phyloP scores from a whole-genome alignment of 1,140 invertebrate species.

The Brachionus koreanus region DNA sequence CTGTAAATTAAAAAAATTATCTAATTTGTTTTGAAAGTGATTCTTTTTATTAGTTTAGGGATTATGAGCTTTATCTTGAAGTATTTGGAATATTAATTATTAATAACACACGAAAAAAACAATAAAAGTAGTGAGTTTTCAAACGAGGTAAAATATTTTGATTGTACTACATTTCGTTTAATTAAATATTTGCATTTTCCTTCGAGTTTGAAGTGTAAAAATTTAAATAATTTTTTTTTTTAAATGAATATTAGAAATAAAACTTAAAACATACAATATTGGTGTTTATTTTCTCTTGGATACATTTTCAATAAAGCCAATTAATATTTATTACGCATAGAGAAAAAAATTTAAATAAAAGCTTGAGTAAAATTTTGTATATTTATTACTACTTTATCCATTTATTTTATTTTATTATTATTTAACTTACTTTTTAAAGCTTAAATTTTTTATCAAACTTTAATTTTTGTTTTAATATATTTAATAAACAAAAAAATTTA shows the following conservation, averaged over 20 bases:
- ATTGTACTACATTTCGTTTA: background rate
- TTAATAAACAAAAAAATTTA: too few relatives aligned
- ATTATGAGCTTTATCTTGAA: background rate
- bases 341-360: background rate
- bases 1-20: background rate
- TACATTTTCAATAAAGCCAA: conserved; percentile 20
- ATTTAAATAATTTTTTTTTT: conserved; percentile 2
- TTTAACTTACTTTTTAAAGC: too few relatives aligned
- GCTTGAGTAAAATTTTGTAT: background rate
- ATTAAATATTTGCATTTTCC: conserved; percentile 15
- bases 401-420: too few relatives aligned
- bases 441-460: too few relatives aligned
- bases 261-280: background rate
- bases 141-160: background rate
- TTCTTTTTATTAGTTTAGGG: conserved; percentile 21
- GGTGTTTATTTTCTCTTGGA: conserved; percentile 17
- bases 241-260: background rate
- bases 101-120: conserved; percentile 22
- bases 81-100: conserved; percentile 33
- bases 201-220: background rate
- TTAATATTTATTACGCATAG: conserved; percentile 21
- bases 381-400: too few relatives aligned
- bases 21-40: background rate
- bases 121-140: background rate
- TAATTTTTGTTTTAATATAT: too few relatives aligned